Evolutionary conservation across 64 coral and sea anemone species (phyloP), one percentile per base, ranked within the genome.

Genomic region (Actinia tenebrosa): DNA sequence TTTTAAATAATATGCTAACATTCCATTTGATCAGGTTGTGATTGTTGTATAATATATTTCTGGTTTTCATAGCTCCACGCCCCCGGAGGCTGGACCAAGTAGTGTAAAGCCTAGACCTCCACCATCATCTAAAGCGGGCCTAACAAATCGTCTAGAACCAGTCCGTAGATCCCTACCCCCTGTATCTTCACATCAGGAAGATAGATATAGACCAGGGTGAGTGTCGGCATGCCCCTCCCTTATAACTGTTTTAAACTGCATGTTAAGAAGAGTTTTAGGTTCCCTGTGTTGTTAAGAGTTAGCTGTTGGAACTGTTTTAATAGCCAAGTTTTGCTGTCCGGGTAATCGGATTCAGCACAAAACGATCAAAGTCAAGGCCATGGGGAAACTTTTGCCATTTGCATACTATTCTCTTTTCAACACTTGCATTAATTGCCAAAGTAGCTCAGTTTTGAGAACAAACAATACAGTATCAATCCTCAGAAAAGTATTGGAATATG

Each of bases 121-220:
- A 16, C 82, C 94, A 80, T 63, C 91, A 60, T 43, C 83, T 85
- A 85, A 85, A 85, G 86, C 63, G 78, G 91, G 82, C 45, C 42
- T 97, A 13, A 91, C 90, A 80, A 97, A 97, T 79, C 88, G 91
- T 43, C 84, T 93, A 71, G 92, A 91, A 88, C 94, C 94, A 71
- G 89, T 90, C 62, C 94, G 94, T 89, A 97, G 91, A 88, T 97
- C 94, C 26, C 86, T 97, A 78, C 94, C 94, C 82, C 94, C 94
- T 56, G 94, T 93, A 45, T 86, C 94, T 78, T 88, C 92, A 71
- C 94, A 97, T 80, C 94, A 97, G 86, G 94, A 97, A 90, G 92
- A 97, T 97, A 89, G 91, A 84, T 92, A 97, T 97, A 97, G 94
- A 86, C 52, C 91, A 80, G 94, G 91, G 94, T 97, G 91, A 97